Conservation (phyloP, 1,140 invertebrate genomes). For the Conus betulinus region DNA sequence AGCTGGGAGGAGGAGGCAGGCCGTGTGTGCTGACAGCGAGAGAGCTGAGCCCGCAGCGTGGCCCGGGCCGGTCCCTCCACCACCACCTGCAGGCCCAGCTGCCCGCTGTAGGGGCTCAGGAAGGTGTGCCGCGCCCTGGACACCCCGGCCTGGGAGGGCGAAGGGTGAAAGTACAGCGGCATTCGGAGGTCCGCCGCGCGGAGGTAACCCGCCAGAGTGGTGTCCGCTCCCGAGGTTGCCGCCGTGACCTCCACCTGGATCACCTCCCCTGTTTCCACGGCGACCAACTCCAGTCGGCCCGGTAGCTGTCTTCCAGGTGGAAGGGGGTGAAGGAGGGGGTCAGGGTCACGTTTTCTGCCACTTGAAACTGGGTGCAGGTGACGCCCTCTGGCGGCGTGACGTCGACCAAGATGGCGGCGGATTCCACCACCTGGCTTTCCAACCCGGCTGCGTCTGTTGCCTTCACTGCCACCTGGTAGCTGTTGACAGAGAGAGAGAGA, state of each 20-base stretch:
- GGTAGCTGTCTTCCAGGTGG: not conserved
- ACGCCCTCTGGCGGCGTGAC: conserved; percentile 43
- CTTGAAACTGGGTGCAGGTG: conserved; percentile 11
- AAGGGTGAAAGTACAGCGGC: not conserved
- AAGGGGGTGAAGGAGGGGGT: not conserved
- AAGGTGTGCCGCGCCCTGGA: not conserved
- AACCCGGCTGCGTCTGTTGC: conserved; percentile 54
- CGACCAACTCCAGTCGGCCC: not conserved
- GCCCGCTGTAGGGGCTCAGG: not conserved
- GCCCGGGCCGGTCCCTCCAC: not conserved
- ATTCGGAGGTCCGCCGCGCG: not conserved
- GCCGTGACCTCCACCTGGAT: not conserved
- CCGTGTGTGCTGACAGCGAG: not conserved
- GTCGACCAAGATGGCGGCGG: conserved; percentile 47
- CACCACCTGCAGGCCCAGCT: not conserved
- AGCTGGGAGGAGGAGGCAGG: not conserved
- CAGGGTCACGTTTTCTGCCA: not conserved
- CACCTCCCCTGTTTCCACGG: not conserved
- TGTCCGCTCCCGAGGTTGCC: not conserved
- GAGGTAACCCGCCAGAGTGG: not conserved
- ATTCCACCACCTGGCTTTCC: conserved; percentile 30
- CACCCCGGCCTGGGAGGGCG: too few species aligned
- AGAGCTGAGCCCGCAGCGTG: not conserved
- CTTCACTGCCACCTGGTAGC: conserved; percentile 42
- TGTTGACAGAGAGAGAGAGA: too few species aligned